A percentile compares a stretch with the other conserved stretches of the same genome.
phyloP scores from a whole-genome alignment of 2,797 vertebrate species.

The Mallotus villosus region DNA sequence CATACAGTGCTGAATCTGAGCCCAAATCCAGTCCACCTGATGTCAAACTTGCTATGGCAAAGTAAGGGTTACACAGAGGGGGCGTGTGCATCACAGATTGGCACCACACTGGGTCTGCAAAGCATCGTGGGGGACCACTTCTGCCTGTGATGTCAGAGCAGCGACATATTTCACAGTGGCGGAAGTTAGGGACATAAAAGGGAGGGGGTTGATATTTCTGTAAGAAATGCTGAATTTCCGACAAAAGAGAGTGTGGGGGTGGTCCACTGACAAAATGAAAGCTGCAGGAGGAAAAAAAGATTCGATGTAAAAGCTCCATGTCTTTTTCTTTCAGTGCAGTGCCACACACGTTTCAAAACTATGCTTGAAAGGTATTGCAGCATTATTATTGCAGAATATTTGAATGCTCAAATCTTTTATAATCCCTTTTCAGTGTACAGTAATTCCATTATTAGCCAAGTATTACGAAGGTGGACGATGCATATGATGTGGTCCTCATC shows the following conservation, averaged over 20 bases:
- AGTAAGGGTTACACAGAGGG: constrained; percentile 55
- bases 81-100: constrained; percentile 68
- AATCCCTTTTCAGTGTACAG: background rate
- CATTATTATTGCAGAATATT: too few species aligned
- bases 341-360: background rate
- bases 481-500: constrained; percentile 10
- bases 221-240: constrained; percentile 14
- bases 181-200: constrained; percentile 54
- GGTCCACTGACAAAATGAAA: background rate
- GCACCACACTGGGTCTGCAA: constrained; percentile 38
- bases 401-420: background rate
- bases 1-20: background rate
- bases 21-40: background rate
- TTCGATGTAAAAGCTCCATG: background rate
- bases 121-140: constrained; percentile 62
- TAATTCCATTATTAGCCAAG: background rate
- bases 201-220: constrained; percentile 49
- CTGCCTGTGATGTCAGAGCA: constrained; percentile 62
- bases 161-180: constrained; percentile 27
- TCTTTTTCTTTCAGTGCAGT: background rate
- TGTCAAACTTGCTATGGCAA: constrained; percentile 18
- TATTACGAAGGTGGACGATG: background rate
- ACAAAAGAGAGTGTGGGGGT: background rate
- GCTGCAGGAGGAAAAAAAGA: background rate
- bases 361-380: background rate